Base-by-base conservation (phyloP, 2,888 invertebrate species). In the Archips xylosteana region DNA sequence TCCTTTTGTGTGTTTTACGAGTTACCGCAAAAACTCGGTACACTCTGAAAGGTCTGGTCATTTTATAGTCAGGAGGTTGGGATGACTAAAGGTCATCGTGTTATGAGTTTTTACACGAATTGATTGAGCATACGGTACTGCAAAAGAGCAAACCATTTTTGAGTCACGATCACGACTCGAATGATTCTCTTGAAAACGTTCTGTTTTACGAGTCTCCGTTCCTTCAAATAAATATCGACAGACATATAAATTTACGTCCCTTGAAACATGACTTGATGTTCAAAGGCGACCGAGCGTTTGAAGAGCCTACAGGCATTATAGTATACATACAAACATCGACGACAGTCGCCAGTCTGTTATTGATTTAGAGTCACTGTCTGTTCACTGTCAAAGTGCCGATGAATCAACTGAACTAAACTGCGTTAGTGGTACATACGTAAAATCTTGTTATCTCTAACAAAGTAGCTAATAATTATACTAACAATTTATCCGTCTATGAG, bases 311-410 rank as follows among this genome's bases (percentile, higher is more conserved):
- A 71, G 34, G 49, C 61, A 36, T 39, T 63, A 64, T 74, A 57
- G 67, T 72, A 67, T 60, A 42, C 39, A 12, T 54, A 65, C 69
- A 74, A 65, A 60, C 70, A 69, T 47, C 63, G 68, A 69, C 47
- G 73, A 73, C 59, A 65, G 64, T 47, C 42, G 42, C 34, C 75
- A 72, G 76, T 74, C 69, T 77, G 75, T 76, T 82, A 82, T 83
- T 82, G 82, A 83, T 82, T 81, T 80, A 79, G 75, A 72, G 74
- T 77, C 75, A 75, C 74, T 73, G 78, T 76, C 73, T 73, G 78
- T 76, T 79, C 77, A 77, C 77, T 75, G 75, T 71, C 70, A 74
- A 67, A 74, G 61, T 74, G 75, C 65, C 77, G 79, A 78, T 79
- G 73, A 78, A 80, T 79, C 76, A 76, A 80, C 76, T 78, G 75